phyloP scores from a whole-genome alignment of 1,140 invertebrate genomes.

The Copidosoma floridanum region DNA sequence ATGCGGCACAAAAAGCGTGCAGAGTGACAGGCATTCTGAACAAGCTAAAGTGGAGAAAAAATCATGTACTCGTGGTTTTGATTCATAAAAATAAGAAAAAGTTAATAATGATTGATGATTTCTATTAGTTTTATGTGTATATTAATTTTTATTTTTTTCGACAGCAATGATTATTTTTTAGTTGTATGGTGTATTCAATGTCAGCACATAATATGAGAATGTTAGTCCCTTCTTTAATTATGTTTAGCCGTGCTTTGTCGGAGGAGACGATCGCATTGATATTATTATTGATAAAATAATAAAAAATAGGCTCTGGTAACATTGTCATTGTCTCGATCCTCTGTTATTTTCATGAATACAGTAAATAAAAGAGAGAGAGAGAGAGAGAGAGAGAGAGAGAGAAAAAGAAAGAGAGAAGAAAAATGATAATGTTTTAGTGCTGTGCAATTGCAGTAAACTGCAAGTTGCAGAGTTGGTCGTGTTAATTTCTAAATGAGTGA shows the following conservation, averaged over 20 bases:
- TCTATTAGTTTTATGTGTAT: constrained; percentile 51
- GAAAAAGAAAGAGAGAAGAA: no score
- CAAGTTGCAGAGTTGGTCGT: neutral
- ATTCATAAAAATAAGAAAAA: constrained; percentile 29
- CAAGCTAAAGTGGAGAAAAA: constrained; percentile 34
- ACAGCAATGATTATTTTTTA: constrained; percentile 47
- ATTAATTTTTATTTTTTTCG: constrained; percentile 49
- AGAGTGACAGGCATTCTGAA: constrained; percentile 27
- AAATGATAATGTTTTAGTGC: constrained; percentile 19
- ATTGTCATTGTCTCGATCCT: constrained; percentile 2
- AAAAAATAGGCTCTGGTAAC: constrained; percentile 16
- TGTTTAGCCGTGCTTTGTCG: constrained; percentile 46
- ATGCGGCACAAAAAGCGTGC: constrained; percentile 21
- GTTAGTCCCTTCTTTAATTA: constrained; percentile 53
- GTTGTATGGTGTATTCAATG: constrained; percentile 54
- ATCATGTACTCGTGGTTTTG: constrained; percentile 30
- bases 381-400: no score
- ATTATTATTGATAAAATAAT: neutral
- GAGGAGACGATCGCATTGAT: constrained; percentile 42
- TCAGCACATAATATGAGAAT: constrained; percentile 54
- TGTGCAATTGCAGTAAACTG: no score
- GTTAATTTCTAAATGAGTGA: constrained; percentile 4
- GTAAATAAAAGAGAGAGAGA: no score
- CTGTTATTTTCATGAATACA: constrained; percentile 27
- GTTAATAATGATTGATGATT: constrained; percentile 42